These are phyloP conservation scores for Drosophila anomalata DNA, from an alignment of 2,888 invertebrate species.

Conservation along the genomic window DNA sequence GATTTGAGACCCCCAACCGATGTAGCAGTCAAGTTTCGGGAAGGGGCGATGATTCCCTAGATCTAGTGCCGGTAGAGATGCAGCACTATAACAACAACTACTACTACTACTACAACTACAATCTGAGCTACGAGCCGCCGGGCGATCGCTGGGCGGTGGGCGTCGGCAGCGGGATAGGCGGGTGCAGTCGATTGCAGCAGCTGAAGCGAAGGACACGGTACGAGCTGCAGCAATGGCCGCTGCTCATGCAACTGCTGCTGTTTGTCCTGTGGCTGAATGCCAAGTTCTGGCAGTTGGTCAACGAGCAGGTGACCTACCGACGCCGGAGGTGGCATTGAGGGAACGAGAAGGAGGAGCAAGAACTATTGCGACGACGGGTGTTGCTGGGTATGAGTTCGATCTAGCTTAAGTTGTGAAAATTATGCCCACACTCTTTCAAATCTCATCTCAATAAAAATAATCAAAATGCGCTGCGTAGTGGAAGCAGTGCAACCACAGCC, in stretches of 20 bases:
- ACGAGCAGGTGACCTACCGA: constrained; percentile 70
- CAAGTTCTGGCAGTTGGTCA: constrained; percentile 80
- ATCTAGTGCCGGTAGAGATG: constrained; percentile 57
- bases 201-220: constrained; percentile 77
- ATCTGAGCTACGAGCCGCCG: constrained; percentile 74
- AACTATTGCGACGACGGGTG: constrained; percentile 26
- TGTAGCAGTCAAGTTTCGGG: constrained; percentile 45
- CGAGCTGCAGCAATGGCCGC: constrained; percentile 81
- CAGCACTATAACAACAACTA: constrained; percentile 76
- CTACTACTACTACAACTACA: constrained; percentile 79
- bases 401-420: constrained; percentile 60
- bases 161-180: constrained; percentile 35
- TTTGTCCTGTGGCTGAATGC: constrained; percentile 81
- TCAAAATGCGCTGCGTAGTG: constrained; percentile 59
- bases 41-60: constrained; percentile 37
- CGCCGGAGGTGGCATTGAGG: constrained; percentile 70
- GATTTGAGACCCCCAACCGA: constrained; percentile 44
- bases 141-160: constrained; percentile 42
- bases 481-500: constrained; percentile 36
- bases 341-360: constrained; percentile 7
- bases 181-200: constrained; percentile 61
- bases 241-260: constrained; percentile 80
- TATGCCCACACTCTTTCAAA: constrained; percentile 57
- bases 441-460: constrained; percentile 61
- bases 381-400: constrained; percentile 56